phyloP scores from a whole-genome alignment of 2,888 invertebrate genomes.

The Drosophila eohydei region DNA sequence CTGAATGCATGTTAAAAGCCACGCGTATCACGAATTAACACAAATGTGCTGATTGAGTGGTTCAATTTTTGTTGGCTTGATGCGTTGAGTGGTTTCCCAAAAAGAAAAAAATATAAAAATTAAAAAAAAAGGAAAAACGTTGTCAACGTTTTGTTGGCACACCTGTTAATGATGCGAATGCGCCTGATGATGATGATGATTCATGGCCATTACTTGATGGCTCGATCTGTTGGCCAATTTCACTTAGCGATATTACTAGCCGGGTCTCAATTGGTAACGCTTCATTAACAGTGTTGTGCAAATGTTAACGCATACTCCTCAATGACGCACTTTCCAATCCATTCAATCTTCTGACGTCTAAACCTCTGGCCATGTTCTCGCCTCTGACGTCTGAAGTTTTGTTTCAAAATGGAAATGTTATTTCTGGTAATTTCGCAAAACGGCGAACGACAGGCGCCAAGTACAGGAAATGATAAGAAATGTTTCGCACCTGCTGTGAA shows the following conservation, averaged over 20 bases:
- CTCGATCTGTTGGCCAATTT: conserved; percentile 23
- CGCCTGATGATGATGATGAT: conserved; percentile 14
- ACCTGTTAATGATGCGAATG: conserved; percentile 25
- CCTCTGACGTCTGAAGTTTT: conserved; percentile 29
- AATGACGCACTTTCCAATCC: conserved; percentile 25
- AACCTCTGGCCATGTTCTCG: conserved; percentile 10
- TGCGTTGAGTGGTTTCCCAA: conserved; percentile 34
- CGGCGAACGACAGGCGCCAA: neutral
- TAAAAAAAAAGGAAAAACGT: neutral
- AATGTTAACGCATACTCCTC: conserved; percentile 24
- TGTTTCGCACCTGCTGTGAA: conserved; percentile 19
- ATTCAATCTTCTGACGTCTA: conserved; percentile 18
- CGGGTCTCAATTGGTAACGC: conserved; percentile 18
- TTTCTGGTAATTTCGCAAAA: conserved; percentile 28
- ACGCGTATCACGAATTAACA: conserved; percentile 74
- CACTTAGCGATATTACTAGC: conserved; percentile 33
- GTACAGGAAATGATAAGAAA: conserved; percentile 40
- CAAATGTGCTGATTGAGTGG: conserved; percentile 58
- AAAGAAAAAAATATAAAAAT: neutral
- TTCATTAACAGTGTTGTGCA: conserved; percentile 45
- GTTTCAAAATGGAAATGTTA: neutral
- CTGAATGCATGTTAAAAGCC: conserved; percentile 65
- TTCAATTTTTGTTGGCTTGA: conserved; percentile 41
- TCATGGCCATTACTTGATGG: conserved; percentile 33
- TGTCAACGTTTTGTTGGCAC: conserved; percentile 24